Percentiles rank a stretch among this genome's conserved stretches.
phyloP scores from a whole-genome alignment of 53 echinoderm and acorn worm genomes.

The Echinarachnius parma region DNA sequence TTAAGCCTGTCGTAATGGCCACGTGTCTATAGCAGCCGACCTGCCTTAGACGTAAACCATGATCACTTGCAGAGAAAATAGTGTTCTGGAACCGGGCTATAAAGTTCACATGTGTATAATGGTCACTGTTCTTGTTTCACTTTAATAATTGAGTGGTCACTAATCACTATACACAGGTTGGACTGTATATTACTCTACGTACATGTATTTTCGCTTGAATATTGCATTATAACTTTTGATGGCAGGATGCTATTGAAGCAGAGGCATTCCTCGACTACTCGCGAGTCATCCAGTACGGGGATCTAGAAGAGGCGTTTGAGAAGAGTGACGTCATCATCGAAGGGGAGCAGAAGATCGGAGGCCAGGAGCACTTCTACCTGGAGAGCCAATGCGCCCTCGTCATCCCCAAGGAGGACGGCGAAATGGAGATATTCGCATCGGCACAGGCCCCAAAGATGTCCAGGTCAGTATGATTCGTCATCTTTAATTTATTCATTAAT shows the following conservation, averaged over 20 bases:
- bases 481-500: too few relatives aligned
- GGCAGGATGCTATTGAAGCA: constrained; percentile 75
- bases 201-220: not conserved
- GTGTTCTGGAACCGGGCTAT: too few relatives aligned
- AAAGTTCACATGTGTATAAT: too few relatives aligned
- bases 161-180: too few relatives aligned
- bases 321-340: constrained; percentile 71
- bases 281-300: constrained; percentile 43
- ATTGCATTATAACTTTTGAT: not conserved
- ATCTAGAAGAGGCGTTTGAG: constrained; percentile 57
- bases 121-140: too few relatives aligned
- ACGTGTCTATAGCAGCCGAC: too few relatives aligned
- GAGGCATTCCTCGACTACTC: constrained; percentile 43
- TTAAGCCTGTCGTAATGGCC: too few relatives aligned
- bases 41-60: too few relatives aligned
- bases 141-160: too few relatives aligned
- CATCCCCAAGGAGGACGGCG: constrained; percentile 53
- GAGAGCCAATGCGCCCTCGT: constrained; percentile 50
- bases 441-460: constrained; percentile 60
- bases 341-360: constrained; percentile 64
- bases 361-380: constrained; percentile 63
- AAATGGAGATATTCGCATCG: constrained; percentile 55
- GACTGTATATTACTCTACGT: not conserved
- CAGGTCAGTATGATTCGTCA: too few relatives aligned
- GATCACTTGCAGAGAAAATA: too few relatives aligned